These are phyloP conservation scores for Rhea americana DNA, from an alignment of 2,113 vertebrate genomes.

Conservation along the genomic window DNA sequence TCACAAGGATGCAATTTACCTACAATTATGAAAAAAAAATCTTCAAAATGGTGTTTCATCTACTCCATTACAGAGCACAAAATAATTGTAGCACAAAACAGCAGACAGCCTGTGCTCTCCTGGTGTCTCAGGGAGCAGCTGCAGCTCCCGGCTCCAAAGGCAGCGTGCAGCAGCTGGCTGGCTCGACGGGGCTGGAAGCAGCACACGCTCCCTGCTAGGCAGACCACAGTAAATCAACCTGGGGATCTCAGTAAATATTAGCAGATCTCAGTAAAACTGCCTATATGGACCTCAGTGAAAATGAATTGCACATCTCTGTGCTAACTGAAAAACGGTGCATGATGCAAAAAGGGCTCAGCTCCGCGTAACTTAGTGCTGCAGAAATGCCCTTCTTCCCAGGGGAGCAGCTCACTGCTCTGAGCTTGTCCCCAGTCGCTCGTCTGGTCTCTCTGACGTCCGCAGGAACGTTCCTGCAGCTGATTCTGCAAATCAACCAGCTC, in stretches of 20 bases:
- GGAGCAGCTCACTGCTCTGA: not conserved
- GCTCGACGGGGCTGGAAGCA: not conserved
- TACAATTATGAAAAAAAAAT: not conserved
- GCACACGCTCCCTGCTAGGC: not conserved
- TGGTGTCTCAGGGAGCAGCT: not conserved
- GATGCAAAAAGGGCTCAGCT: not conserved
- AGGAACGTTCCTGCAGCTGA: not conserved
- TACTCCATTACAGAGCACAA: not conserved
- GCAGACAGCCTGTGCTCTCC: not conserved
- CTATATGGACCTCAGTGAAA: not conserved
- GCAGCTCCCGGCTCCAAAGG: not conserved
- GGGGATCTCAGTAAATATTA: not conserved
- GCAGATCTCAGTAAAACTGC: not conserved
- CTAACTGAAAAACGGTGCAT: not conserved
- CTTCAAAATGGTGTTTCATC: not conserved
- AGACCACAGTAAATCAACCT: not conserved
- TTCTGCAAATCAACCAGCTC: not conserved
- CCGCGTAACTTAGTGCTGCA: not conserved
- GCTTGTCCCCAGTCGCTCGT: not conserved
- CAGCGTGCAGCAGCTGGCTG: not conserved
- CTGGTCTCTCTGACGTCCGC: not conserved
- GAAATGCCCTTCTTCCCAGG: not conserved
- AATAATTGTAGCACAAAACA: not conserved
- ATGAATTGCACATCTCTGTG: not conserved
- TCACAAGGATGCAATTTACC: not conserved